A percentile compares a stretch with the other conserved stretches of the same genome.
These are phyloP conservation scores for Seriola aureovittata DNA, from an alignment of 2,113 vertebrate species.

Conservation along the genomic window DNA sequence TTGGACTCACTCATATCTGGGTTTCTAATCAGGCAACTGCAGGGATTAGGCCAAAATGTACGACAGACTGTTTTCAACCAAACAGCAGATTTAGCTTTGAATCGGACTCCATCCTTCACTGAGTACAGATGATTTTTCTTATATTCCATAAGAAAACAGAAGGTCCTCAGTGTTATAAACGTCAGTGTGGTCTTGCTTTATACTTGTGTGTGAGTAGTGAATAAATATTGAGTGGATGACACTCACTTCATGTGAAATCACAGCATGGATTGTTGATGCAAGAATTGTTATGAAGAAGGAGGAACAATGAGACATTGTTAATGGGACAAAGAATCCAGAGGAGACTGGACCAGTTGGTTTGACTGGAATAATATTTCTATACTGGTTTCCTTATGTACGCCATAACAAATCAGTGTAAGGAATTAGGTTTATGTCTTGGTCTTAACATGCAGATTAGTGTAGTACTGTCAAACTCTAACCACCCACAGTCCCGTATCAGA, in stretches of 20 bases:
- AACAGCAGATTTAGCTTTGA: constrained; percentile 33
- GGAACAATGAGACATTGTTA: constrained; percentile 15
- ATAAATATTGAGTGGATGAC: neutral
- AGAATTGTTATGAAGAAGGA: neutral
- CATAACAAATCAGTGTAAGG: neutral
- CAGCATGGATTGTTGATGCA: neutral
- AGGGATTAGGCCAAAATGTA: constrained; percentile 42
- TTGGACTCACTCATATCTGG: constrained; percentile 23
- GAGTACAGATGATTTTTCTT: neutral
- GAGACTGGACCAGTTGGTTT: neutral
- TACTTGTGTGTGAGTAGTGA: neutral
- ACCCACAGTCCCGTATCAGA: constrained; percentile 1
- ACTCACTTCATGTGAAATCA: neutral
- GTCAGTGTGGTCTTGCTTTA: neutral
- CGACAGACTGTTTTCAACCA: constrained; percentile 13
- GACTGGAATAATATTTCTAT: neutral
- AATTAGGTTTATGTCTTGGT: neutral
- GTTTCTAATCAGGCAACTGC: constrained; percentile 37
- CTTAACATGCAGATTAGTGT: constrained; percentile 24
- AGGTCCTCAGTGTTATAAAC: neutral
- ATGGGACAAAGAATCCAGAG: neutral
- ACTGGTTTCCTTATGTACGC: neutral
- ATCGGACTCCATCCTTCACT: neutral
- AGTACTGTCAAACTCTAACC: constrained; percentile 6
- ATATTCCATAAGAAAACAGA: neutral